Evolutionary conservation across 2,888 invertebrate species (phyloP), one percentile per base, ranked within the genome.

Genomic region (Chrysodeixis includens): DNA sequence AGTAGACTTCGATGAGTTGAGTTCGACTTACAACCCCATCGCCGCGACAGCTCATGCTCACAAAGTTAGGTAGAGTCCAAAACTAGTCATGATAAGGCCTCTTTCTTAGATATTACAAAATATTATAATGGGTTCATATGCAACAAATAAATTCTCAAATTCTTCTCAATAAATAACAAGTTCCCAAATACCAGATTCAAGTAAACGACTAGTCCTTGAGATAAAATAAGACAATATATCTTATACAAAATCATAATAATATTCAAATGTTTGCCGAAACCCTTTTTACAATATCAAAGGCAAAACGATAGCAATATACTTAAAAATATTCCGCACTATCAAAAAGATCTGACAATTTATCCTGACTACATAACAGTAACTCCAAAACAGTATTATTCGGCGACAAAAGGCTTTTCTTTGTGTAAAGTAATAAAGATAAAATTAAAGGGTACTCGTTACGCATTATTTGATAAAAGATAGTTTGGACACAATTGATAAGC

Each of bases 361-460:
- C 71, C 74, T 60, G 66, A 57, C 16, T 51, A 57, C 71, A 76
- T 76, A 79, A 79, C 79, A 83, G 77, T 66, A 76, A 74, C 71
- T 72, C 44, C 40, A 51, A 40, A 74, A 66, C 71, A 63, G 64
- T 56, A 73, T 80, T 71, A 71, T 73, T 70, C 71, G 58, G 63
- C 64, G 69, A 76, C 66, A 79, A 77, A 79, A 72, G n/a, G 76
- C 75, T 58, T 67, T 71, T 79, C 77, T 76, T 85, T 86, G 79
- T 83, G 69, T 71, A 72, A 66, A 71, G 76, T 64, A 78, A 82
- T 86, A 83, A 83, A 83, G 84, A 85, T 86, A 78, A 85, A 84
- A 83, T 84, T 83, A 78, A 76, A 82, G 66, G 67, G 69, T 62
- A 74, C 70, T 72, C 69, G 71, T 75, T 76, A 69, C 75, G 76